Percentiles rank a stretch among this genome's conserved stretches.
Conservation (phyloP, 2,888 invertebrate genomes). For the Luffia ferchaultella region DNA sequence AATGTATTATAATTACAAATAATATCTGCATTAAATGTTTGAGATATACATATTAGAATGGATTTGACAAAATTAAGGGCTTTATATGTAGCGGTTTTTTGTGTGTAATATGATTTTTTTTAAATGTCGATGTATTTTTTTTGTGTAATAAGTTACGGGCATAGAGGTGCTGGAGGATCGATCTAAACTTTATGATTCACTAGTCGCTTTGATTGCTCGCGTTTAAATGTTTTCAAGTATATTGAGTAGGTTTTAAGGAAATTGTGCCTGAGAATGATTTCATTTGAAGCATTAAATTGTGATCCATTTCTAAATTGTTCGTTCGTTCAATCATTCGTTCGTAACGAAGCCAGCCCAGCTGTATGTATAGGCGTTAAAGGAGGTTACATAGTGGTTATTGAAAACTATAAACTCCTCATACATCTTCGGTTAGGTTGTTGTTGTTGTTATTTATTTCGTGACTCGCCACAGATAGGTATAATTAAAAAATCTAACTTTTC, state of each 20-base stretch:
- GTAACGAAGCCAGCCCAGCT: background rate
- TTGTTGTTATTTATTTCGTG: too few species aligned
- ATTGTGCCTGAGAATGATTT: conserved; percentile 38
- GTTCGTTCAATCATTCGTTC: background rate
- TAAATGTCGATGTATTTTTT: too few species aligned
- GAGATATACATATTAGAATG: too few species aligned
- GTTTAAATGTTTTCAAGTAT: background rate
- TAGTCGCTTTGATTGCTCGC: too few species aligned
- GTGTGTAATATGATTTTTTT: background rate
- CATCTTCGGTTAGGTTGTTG: too few species aligned
- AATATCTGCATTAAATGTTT: too few species aligned
- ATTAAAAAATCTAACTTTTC: too few species aligned
- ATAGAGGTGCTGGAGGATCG: too few species aligned
- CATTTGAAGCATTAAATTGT: background rate
- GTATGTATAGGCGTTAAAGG: background rate
- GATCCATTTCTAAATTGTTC: background rate
- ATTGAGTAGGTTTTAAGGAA: conserved; percentile 28
- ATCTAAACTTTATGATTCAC: too few species aligned
- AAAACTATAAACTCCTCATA: background rate
- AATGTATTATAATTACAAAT: too few species aligned
- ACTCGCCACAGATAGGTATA: too few species aligned
- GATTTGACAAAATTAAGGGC: background rate
- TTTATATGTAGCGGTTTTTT: background rate
- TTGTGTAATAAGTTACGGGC: too few species aligned
- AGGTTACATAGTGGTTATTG: background rate